Conservation (phyloP, 1,140 invertebrate species). For the Cydia splendana region DNA sequence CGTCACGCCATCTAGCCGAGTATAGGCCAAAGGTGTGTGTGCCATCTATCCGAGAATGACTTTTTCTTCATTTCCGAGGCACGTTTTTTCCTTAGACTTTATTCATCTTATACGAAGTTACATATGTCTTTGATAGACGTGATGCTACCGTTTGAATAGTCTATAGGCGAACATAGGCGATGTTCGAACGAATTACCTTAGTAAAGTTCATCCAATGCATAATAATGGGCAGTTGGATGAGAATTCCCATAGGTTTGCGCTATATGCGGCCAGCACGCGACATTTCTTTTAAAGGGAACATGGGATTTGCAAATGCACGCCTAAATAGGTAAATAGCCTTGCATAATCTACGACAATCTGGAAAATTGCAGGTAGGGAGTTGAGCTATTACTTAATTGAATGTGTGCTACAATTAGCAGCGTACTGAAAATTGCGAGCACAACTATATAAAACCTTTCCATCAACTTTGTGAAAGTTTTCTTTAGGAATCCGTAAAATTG, state of each 20-base stretch:
- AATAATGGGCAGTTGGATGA: constrained; percentile 44
- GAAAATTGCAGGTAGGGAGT: background rate
- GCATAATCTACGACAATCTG: constrained; percentile 13
- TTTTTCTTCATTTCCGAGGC: too few relatives aligned
- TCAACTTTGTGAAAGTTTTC: too few relatives aligned
- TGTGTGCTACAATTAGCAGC: too few relatives aligned
- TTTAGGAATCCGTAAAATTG: too few relatives aligned
- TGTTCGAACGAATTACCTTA: constrained; percentile 35
- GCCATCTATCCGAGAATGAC: too few relatives aligned
- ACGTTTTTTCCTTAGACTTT: too few relatives aligned
- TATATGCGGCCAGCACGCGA: constrained; percentile 28
- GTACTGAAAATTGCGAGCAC: too few relatives aligned
- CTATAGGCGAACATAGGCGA: background rate
- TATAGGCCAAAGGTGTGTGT: too few relatives aligned
- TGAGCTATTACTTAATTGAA: background rate
- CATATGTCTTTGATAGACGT: too few relatives aligned
- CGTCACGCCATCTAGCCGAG: too few relatives aligned
- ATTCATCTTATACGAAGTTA: too few relatives aligned
- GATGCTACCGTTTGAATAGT: background rate
- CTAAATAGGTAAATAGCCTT: background rate
- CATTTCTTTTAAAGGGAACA: constrained; percentile 36
- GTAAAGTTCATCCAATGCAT: constrained; percentile 45
- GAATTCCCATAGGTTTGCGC: constrained; percentile 38
- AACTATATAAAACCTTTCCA: too few relatives aligned
- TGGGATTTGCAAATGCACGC: constrained; percentile 36